Base-by-base conservation (phyloP, 2,888 invertebrate species). In the Rhagonycha lutea region DNA sequence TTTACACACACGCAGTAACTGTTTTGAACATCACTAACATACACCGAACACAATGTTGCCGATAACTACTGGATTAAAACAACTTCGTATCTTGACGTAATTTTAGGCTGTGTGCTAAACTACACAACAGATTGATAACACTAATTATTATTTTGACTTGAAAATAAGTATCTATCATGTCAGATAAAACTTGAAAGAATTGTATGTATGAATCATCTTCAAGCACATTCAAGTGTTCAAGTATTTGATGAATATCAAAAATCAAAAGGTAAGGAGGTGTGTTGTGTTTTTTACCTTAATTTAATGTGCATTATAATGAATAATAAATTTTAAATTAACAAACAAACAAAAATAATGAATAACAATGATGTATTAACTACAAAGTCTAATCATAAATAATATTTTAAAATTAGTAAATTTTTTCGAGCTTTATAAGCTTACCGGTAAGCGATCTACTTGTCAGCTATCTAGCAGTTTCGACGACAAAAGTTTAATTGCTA, bases 41-140 rank as follows among this genome's bases (percentile, higher is more conserved):
- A 60, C 28, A 70, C 14, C 69, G 61, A 73, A 69, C 68, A 74
- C 70, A 73, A 69, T 65, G 65, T 23, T 60, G 28, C 14, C 75
- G 75, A 75, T 68, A 75, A 75, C 75, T 72, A 75, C 71, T 61
- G 32, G 68, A 72, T 75, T 75, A 75, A 47, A 75, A 75, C 74
- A 68, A 74, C 72, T 74, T 69, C 63, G 63, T 75, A 75, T 75
- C 75, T 75, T 61, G 62, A 61, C 71, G 68, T 70, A 72, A 24
- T 68, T 14, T 69, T 71, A 63, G 75, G 75, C 75, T 75, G 75
- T 68, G 75, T 75, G 28, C 74, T 67, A 70, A 65, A 62, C 69
- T 60, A 32, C 47, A 14, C n/a, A 29, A 32, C 10, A 47, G 7
- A n/a, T n/a, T 47, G 47, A 47, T 47, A 47, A 47, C 47, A 8